These are phyloP conservation scores for Harpegnathos saltator DNA, from an alignment of 1,140 invertebrate species.

Conservation along the genomic window DNA sequence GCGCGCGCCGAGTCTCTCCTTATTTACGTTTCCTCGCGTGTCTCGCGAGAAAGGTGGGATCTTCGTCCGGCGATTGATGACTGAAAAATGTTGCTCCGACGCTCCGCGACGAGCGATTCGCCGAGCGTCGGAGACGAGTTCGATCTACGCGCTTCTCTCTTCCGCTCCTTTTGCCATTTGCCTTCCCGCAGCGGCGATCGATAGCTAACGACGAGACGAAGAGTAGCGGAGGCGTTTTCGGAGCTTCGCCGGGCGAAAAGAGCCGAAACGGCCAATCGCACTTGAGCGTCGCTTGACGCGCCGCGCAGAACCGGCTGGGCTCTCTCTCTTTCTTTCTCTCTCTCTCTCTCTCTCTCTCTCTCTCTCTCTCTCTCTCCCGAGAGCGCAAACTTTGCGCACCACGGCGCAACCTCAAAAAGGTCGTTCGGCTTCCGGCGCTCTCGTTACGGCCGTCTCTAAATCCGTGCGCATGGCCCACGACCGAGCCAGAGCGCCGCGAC, in stretches of 20 bases:
- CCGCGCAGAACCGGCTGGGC: not conserved
- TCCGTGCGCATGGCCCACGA: conserved; percentile 40
- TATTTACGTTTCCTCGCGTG: too few species aligned
- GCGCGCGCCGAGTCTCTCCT: too few species aligned
- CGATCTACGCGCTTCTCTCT: too few species aligned
- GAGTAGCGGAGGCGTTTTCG: not conserved
- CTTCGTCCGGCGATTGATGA: too few species aligned
- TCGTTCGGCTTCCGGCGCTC: conserved; percentile 59
- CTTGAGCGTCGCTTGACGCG: conserved; percentile 35
- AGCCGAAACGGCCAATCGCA: not conserved
- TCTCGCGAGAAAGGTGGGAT: too few species aligned
- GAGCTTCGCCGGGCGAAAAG: not conserved
- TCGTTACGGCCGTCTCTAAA: conserved; percentile 53
- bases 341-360: conserved; percentile 30
- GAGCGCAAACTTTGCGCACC: conserved; percentile 15
- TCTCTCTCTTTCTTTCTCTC: not conserved
- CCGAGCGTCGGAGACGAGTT: too few species aligned
- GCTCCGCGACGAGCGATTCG: too few species aligned
- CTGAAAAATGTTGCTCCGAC: too few species aligned
- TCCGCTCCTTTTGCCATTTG: too few species aligned
- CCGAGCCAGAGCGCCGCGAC: conserved; percentile 20
- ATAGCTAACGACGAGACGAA: not conserved
- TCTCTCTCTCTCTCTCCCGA: not conserved
- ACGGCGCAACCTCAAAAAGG: conserved; percentile 59
- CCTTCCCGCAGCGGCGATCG: too few species aligned